phyloP scores from a whole-genome alignment of 2,888 invertebrate genomes.

The Hirtodrosophila confusa region DNA sequence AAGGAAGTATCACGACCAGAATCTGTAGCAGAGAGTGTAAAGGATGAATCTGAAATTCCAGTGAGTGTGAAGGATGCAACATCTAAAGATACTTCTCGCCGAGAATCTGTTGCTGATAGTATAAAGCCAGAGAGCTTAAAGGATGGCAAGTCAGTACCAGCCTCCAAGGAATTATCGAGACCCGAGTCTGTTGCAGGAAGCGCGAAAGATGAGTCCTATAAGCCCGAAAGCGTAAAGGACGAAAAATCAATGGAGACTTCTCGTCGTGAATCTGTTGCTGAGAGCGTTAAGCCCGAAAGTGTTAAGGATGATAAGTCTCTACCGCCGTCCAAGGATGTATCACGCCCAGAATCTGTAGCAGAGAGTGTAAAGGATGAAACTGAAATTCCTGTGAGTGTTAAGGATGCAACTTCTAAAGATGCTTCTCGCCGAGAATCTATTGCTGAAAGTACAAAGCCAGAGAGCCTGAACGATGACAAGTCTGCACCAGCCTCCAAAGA shows the following conservation, averaged over 20 bases:
- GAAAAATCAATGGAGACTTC: constrained; percentile 39
- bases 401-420: constrained; percentile 16
- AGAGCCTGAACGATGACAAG: not conserved
- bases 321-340: constrained; percentile 30
- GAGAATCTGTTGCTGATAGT: constrained; percentile 2
- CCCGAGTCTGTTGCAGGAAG: constrained; percentile 4
- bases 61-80: constrained; percentile 16
- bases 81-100: not conserved
- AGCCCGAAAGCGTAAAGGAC: constrained; percentile 18
- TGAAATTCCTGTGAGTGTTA: not conserved
- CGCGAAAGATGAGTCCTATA: constrained; percentile 19
- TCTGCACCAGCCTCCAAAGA: constrained; percentile 31
- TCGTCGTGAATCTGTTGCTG: constrained; percentile 33
- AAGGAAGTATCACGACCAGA: no score
- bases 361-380: constrained; percentile 4
- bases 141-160: constrained; percentile 20
- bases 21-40: no score
- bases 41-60: no score
- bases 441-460: constrained; percentile 15
- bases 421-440: constrained; percentile 73
- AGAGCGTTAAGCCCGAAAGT: constrained; percentile 24
- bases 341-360: constrained; percentile 69
- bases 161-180: constrained; percentile 3
- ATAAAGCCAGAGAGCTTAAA: not conserved
- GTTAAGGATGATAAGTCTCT: constrained; percentile 14